Conservation (phyloP, 2,888 invertebrate genomes). For the Buathra laborator region DNA sequence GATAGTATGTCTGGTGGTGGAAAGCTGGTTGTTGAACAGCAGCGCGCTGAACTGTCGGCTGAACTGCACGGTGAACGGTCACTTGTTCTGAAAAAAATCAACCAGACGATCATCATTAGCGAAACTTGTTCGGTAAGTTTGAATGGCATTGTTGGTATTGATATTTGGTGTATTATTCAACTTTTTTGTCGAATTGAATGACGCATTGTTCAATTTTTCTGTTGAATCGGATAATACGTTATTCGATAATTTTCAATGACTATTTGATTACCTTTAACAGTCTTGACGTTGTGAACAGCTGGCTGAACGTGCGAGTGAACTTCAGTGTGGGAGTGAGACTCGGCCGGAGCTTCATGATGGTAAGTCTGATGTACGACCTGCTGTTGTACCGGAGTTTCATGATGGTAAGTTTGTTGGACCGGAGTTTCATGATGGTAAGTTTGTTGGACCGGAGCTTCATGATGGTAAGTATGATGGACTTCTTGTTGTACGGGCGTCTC, state of each 20-base stretch:
- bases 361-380: conserved; percentile 14
- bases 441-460: conserved; percentile 46
- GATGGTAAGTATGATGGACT: conserved; percentile 3
- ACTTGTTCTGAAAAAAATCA: conserved; percentile 27
- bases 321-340: conserved; percentile 12
- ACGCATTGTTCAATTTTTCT: too few relatives aligned
- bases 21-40: neutral
- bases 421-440: conserved; percentile 8
- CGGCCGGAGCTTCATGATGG: conserved; percentile 9
- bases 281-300: neutral
- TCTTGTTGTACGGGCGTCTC: neutral
- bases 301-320: conserved; percentile 16
- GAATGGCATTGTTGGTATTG: neutral
- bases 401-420: conserved; percentile 10
- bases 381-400: conserved; percentile 26
- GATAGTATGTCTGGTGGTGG: neutral
- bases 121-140: neutral
- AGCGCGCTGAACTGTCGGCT: neutral
- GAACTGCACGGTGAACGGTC: neutral
- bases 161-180: neutral
- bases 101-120: neutral
- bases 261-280: conserved; percentile 35
- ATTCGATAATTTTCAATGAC: neutral
- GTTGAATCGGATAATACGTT: too few relatives aligned
- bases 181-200: too few relatives aligned